A percentile compares a stretch with the other conserved stretches of the same genome.
These are phyloP conservation scores for Kobus ellipsiprymnus DNA, from an alignment of 2,113 vertebrate species.

Conservation along the genomic window DNA sequence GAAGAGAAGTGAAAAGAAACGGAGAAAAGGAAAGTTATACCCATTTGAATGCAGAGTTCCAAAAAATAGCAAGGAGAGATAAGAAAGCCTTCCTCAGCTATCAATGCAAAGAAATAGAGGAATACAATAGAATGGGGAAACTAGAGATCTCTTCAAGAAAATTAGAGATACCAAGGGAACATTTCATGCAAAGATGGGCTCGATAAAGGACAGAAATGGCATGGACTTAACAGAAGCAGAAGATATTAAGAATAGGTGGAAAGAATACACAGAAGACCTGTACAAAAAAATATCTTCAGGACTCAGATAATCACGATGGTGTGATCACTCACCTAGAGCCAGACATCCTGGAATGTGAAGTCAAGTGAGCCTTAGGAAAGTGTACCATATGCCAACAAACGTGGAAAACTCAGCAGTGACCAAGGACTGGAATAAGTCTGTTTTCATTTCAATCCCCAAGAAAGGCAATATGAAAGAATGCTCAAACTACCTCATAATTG, in stretches of 20 bases:
- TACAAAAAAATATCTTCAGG: neutral
- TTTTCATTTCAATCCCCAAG: neutral
- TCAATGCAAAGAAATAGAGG: neutral
- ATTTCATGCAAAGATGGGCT: neutral
- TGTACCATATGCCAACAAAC: neutral
- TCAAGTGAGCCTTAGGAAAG: neutral
- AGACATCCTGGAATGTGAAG: neutral
- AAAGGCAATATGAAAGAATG: neutral
- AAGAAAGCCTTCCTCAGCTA: neutral
- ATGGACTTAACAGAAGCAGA: neutral
- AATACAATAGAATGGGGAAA: neutral
- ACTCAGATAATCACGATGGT: neutral
- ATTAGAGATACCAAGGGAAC: neutral
- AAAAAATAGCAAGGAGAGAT: neutral
- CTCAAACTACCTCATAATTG: neutral
- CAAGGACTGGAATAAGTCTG: neutral
- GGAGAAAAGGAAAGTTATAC: neutral
- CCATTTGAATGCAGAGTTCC: neutral
- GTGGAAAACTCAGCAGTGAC: neutral
- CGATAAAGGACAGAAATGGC: neutral
- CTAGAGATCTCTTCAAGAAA: neutral
- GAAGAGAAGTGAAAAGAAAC: neutral
- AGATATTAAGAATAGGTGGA: neutral
- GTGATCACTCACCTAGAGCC: neutral
- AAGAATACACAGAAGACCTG: neutral